Evolutionary conservation across 2,888 invertebrate species (phyloP), one percentile per base, ranked within the genome.

Genomic region (Dicycla oo): DNA sequence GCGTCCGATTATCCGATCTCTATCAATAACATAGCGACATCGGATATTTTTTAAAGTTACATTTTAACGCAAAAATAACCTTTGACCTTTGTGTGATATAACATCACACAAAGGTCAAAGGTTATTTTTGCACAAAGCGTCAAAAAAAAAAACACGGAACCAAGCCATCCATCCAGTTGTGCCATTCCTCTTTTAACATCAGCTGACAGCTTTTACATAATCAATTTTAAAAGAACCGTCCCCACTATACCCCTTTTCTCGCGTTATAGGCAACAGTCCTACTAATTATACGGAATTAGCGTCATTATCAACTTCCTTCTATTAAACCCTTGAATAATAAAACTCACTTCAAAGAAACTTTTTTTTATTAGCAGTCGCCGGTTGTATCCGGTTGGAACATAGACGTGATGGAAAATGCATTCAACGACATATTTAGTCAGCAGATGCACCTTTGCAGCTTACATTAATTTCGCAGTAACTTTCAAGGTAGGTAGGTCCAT

Each of bases 351-450:
- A 49, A 51, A 63, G 43, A 51, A 26, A 56, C 11, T 15, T 34
- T 26, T n/a, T 45, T n/a, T 49, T 26, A 43, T 51, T 45, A 18
- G 11, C 23, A 18, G 49, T 18, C 64, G 26, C n/a, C 26, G 0
- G 10, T 13, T 51, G 26, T 38, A 11, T 23, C 23, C 10, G 2
- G 20, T 69, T 30, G 45, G 13, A 34, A 58, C 8, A 51, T 3
- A 30, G 11, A 11, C 13, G 26, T 26, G 20, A 56, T 63, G 34
- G 26, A 43, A 69, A 51, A 57, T 13, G 5, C 13, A 18, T 63
- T 10, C 20, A 51, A 56, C n/a, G 34, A 57, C 56, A 10, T 54
- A 34, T 64, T 73, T 72, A 26, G n/a, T 57, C 11, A 57, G n/a
- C 49, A 61, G 45, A 15, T 63, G 34, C 57, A 34, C 38, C 18